phyloP scores from a whole-genome alignment of 23 tunicate species.

The Corella eumyota region DNA sequence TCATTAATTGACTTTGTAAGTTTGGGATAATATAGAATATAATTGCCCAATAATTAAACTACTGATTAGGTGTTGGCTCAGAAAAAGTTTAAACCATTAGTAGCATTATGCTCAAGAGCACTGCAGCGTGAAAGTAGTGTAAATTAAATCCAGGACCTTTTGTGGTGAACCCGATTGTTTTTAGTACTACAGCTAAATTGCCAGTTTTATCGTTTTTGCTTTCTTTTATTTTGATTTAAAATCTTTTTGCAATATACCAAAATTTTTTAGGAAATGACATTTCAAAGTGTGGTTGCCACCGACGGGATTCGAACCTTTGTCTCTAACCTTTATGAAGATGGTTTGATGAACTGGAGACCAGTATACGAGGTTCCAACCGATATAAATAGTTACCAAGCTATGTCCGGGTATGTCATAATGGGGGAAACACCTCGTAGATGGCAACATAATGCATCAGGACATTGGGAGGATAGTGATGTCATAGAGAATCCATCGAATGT shows the following conservation, averaged over 20 bases:
- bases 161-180: no score
- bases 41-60: no score
- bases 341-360: slow-evolving; percentile 69
- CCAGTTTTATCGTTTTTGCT: no score
- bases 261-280: slow-evolving; percentile 77
- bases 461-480: slow-evolving; percentile 10
- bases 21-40: no score
- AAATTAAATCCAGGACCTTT: no score
- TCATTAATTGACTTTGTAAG: background rate
- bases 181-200: no score
- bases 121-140: no score
- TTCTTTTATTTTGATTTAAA: no score
- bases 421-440: slow-evolving; percentile 7
- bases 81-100: no score
- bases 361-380: slow-evolving; percentile 63
- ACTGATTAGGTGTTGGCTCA: no score
- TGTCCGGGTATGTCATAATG: slow-evolving; percentile 35
- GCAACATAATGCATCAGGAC: slow-evolving; percentile 38
- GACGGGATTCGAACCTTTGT: slow-evolving; percentile 55
- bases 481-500: background rate
- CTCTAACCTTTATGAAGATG: slow-evolving; percentile 54
- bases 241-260: no score
- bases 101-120: no score
- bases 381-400: slow-evolving; percentile 35
- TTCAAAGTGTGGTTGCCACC: slow-evolving; percentile 49